These are phyloP conservation scores for Neodiprion virginianus DNA, from an alignment of 1,140 invertebrate species.

Conservation along the genomic window DNA sequence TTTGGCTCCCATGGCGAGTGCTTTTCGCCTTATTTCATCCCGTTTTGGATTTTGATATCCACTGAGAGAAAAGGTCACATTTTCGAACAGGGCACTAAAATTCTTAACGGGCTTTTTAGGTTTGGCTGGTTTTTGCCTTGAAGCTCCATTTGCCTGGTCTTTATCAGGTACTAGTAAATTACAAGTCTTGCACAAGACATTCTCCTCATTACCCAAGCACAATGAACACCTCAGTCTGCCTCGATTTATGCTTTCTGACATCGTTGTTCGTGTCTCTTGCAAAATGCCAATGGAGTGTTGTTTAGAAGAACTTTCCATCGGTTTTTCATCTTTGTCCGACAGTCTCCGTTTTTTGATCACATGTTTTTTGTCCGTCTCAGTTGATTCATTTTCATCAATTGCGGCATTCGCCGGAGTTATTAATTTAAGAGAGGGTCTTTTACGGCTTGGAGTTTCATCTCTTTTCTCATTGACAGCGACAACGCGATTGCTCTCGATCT, in stretches of 20 bases:
- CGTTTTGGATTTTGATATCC: slow-evolving; percentile 59
- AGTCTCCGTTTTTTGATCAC: not conserved
- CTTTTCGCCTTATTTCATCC: slow-evolving; percentile 53
- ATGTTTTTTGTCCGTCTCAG: slow-evolving; percentile 9
- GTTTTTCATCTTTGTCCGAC: slow-evolving; percentile 19
- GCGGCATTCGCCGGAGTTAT: slow-evolving; percentile 11
- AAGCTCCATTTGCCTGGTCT: not conserved
- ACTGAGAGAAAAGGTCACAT: slow-evolving; percentile 52
- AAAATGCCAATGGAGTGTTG: not conserved
- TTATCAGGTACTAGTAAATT: slow-evolving; percentile 29
- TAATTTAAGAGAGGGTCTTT: slow-evolving; percentile 46
- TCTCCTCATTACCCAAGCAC: slow-evolving; percentile 31
- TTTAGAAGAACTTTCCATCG: slow-evolving; percentile 12
- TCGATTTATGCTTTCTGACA: not conserved
- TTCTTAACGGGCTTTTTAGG: slow-evolving; percentile 33
- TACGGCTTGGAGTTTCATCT: slow-evolving; percentile 29
- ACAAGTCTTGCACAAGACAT: slow-evolving; percentile 45
- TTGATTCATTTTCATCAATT: slow-evolving; percentile 3
- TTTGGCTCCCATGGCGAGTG: slow-evolving; percentile 55
- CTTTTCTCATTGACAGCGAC: slow-evolving; percentile 25
- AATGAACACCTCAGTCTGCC: slow-evolving; percentile 36
- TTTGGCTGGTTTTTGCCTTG: slow-evolving; percentile 16
- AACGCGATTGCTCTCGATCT: slow-evolving; percentile 36
- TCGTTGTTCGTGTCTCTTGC: too few species aligned
- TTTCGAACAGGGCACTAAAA: slow-evolving; percentile 52